Percentiles rank a stretch among this genome's conserved stretches.
phyloP scores from a whole-genome alignment of 2,113 vertebrate genomes.

The Ophiodon elongatus region DNA sequence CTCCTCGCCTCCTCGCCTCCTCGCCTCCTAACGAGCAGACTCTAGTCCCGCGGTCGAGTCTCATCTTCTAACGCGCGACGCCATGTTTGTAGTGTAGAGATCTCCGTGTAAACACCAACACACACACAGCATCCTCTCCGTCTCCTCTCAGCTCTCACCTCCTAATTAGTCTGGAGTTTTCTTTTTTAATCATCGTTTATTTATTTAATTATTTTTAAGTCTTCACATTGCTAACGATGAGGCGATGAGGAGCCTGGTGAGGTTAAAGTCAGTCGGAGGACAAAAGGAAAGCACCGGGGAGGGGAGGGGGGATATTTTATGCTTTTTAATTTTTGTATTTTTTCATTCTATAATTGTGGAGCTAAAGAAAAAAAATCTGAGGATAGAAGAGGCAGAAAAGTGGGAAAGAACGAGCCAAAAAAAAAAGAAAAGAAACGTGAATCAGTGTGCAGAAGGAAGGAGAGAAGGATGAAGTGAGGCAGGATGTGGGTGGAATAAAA shows the following conservation, averaged over 20 bases:
- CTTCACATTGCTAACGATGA: background rate
- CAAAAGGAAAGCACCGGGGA: background rate
- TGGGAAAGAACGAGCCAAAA: background rate
- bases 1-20: too few species aligned
- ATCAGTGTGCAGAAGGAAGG: background rate
- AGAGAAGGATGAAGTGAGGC: background rate
- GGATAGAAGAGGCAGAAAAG: background rate
- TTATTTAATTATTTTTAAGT: background rate
- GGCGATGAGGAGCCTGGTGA: slow-evolving; percentile 1
- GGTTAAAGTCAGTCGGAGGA: slow-evolving; percentile 12
- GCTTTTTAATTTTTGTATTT: background rate
- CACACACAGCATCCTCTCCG: background rate
- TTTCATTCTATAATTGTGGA: background rate
- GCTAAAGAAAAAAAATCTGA: background rate
- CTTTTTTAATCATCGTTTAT: too few species aligned
- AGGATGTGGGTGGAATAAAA: slow-evolving; percentile 27
- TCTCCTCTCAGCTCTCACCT: slow-evolving; percentile 28
- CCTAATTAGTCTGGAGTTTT: slow-evolving; percentile 36
- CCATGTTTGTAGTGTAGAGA: slow-evolving; percentile 5
- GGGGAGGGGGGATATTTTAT: background rate
- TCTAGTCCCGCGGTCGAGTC: too few species aligned
- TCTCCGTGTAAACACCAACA: slow-evolving; percentile 6
- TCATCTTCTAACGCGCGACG: background rate
- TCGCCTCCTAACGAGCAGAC: slow-evolving; percentile 32
- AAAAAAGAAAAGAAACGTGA: background rate